Conservation (phyloP, 2,888 invertebrate genomes). For the Pandemis heparana region DNA sequence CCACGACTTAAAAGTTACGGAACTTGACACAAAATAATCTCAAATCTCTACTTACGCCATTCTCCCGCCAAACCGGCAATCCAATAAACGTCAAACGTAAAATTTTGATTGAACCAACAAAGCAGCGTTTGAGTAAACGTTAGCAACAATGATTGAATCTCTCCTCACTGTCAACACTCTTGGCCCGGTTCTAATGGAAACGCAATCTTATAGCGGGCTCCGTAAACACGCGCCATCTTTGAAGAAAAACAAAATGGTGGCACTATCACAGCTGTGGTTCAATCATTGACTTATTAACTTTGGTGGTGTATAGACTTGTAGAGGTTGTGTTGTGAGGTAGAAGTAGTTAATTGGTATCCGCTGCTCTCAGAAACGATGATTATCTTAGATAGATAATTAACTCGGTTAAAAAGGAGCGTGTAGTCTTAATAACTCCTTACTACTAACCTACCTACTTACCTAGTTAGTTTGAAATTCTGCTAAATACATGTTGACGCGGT, state of each 20-base stretch:
- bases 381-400: too few relatives aligned
- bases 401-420: too few relatives aligned
- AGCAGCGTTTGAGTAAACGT: slow-evolving; percentile 41
- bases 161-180: slow-evolving; percentile 37
- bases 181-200: slow-evolving; percentile 36
- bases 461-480: too few relatives aligned
- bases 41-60: slow-evolving; percentile 2
- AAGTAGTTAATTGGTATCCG: not conserved
- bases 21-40: not conserved
- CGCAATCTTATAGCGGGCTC: slow-evolving; percentile 30
- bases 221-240: slow-evolving; percentile 36
- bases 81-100: slow-evolving; percentile 25
- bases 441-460: too few relatives aligned
- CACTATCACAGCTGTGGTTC: slow-evolving; percentile 33
- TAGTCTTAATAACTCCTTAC: too few relatives aligned
- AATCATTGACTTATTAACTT: slow-evolving; percentile 20
- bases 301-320: not conserved
- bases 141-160: slow-evolving; percentile 41
- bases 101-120: slow-evolving; percentile 42
- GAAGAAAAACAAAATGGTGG: slow-evolving; percentile 32
- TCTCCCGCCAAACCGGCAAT: slow-evolving; percentile 2
- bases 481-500: too few relatives aligned
- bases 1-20: not conserved
- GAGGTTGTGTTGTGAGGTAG: not conserved
- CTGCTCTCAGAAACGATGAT: too few relatives aligned